These are phyloP conservation scores for Selenia dentaria DNA, from an alignment of 2,888 invertebrate genomes.

Conservation along the genomic window DNA sequence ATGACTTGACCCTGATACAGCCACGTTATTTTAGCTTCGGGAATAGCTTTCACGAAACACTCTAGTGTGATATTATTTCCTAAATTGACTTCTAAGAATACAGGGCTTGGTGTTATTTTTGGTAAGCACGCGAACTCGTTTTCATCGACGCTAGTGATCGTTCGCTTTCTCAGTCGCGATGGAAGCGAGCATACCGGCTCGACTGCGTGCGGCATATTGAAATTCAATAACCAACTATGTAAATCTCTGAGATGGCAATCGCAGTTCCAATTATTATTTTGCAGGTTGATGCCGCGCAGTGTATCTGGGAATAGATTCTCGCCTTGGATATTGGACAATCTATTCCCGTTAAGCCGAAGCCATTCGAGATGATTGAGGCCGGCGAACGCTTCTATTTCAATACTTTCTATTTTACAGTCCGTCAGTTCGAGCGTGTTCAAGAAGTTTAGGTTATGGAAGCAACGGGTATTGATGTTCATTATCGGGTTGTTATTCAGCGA, in stretches of 20 bases:
- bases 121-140: conserved; percentile 93
- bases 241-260: conserved; percentile 92
- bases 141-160: conserved; percentile 87
- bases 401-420: conserved; percentile 90
- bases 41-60: conserved; percentile 92
- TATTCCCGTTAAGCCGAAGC: conserved; percentile 93
- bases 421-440: conserved; percentile 92
- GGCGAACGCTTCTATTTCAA: conserved; percentile 92
- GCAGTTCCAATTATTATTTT: conserved; percentile 95
- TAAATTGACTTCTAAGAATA: conserved; percentile 90
- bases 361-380: conserved; percentile 93
- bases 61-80: conserved; percentile 92
- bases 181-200: conserved; percentile 92
- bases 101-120: conserved; percentile 89
- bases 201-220: conserved; percentile 90
- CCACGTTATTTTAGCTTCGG: conserved; percentile 93
- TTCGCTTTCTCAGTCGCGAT: conserved; percentile 86
- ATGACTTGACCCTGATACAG: conserved; percentile 92
- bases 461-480: conserved; percentile 87
- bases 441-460: conserved; percentile 90
- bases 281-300: conserved; percentile 91
- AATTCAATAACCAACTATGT: conserved; percentile 90
- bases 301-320: conserved; percentile 89
- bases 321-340: conserved; percentile 89
- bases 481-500: conserved; percentile 93